Base-by-base conservation (phyloP, 37 sponge, comb jelly and placozoan species). In the Halichondria panicea region DNA sequence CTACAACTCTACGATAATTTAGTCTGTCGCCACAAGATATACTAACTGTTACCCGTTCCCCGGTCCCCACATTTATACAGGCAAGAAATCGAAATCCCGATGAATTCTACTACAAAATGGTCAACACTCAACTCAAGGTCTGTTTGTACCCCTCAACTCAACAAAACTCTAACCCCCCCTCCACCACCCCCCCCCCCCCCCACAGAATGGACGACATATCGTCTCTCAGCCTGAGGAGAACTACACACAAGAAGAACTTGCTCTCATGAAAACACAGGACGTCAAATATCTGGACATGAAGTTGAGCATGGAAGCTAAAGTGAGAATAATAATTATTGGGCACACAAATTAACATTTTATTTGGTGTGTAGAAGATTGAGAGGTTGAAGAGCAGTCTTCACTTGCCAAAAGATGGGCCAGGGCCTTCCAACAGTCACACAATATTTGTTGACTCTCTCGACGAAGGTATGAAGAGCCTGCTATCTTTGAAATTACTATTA, bases 31-130 rank as follows among this genome's bases (percentile, higher is more conserved):
- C 27, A 21, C 6, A n/a, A 58, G 12, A 7, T 58, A 21, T 24
- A 12, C 60, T 6, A 8, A 7, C 15, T 22, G 3, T 19, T 37
- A 19, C 36, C 31, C 36, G 3, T 6, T 5, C 36, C 28, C 18
- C 22, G 4, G 52, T n/a, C 1, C 1, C 12, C 30, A 2, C 9
- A 4, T 37, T 19, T 43, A 19, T 38, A 1, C 86, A 91, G 93
- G 95, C 95, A 65, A 59, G 89, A 34, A 95, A 95, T 63, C 72
- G 88, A 12, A 95, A 95, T 45, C 92, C 92, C 36, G 95, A 95
- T 79, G 95, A 95, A 60, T 95, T 95, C 70, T 95, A 95, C 70
- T 91, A 87, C 75, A 88, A 88, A 40, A 95, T 95, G 95, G 63
- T 91, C 32, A 85, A 70, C 15, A 74, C 77, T 13, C 76, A 81